Evolutionary conservation across 2,888 invertebrate species (phyloP).

Genomic region (Leptopterna dolabrata): DNA sequence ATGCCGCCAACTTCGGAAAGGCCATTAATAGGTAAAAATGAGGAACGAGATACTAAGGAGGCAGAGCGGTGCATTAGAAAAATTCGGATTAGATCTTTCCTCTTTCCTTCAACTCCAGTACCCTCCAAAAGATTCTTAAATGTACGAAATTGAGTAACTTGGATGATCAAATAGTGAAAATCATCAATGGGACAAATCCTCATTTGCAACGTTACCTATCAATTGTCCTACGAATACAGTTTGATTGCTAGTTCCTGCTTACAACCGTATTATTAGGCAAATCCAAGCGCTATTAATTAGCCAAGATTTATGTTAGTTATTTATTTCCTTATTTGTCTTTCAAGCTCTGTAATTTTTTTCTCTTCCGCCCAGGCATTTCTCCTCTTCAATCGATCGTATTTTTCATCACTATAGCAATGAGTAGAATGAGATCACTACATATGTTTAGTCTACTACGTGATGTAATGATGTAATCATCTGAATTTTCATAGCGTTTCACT

Average conservation of each 20-base stretch:
- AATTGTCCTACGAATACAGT: background rate
- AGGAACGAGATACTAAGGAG: conserved; percentile 56
- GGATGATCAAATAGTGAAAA: background rate
- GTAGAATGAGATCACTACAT: too few relatives aligned
- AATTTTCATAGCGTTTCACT: too few relatives aligned
- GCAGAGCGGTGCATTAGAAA: conserved; percentile 59
- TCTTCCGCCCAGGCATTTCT: background rate
- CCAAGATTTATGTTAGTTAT: conserved; percentile 3
- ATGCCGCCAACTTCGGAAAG: conserved; percentile 75
- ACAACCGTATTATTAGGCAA: conserved; percentile 36
- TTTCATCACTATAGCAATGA: too few relatives aligned
- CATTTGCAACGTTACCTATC: background rate
- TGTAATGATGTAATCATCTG: too few relatives aligned
- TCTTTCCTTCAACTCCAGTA: conserved; percentile 9
- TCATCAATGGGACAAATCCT: background rate
- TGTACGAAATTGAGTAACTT: background rate
- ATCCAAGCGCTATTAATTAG: conserved; percentile 17
- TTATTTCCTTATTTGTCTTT: background rate
- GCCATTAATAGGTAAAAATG: conserved; percentile 71
- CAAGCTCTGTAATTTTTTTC: background rate
- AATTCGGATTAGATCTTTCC: background rate
- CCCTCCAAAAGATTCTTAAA: background rate
- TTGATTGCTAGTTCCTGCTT: conserved; percentile 26
- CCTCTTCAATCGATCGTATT: background rate
- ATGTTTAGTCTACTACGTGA: too few relatives aligned